Conservation (phyloP, 2,113 vertebrate species). For the Polyodon spathula region DNA sequence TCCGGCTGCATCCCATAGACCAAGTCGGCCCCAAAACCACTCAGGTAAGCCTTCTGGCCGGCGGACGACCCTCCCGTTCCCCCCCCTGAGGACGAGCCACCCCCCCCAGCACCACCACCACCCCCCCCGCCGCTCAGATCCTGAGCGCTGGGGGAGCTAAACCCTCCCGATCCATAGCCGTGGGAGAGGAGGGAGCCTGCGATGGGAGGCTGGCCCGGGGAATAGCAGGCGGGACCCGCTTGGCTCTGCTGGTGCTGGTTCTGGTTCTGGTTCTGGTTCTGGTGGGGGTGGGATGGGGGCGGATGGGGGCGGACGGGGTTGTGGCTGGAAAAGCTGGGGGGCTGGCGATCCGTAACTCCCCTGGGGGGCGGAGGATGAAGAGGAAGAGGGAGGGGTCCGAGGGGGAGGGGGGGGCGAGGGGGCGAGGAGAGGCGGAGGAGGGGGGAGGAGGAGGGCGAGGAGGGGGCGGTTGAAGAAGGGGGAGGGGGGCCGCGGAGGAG, state of each 20-base stretch:
- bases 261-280: conserved; percentile 46
- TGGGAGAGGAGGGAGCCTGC: conserved; percentile 54
- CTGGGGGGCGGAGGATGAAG: too few species aligned
- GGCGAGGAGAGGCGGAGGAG: conserved; percentile 41
- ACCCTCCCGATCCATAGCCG: conserved; percentile 61
- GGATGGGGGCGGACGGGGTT: conserved; percentile 48
- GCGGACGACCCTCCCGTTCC: conserved; percentile 51
- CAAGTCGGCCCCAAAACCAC: conserved; percentile 66
- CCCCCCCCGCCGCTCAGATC: conserved; percentile 52
- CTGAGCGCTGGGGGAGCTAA: conserved; percentile 69
- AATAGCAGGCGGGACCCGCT: conserved; percentile 58
- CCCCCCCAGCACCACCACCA: too few species aligned
- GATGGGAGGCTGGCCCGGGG: conserved; percentile 67
- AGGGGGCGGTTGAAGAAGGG: conserved; percentile 56
- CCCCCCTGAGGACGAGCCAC: conserved; percentile 47
- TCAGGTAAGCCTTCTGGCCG: conserved; percentile 55
- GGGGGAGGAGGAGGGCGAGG: conserved; percentile 36
- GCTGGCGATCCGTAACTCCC: too few species aligned
- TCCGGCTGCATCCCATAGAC: conserved; percentile 58
- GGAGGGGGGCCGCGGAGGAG: conserved; percentile 40
- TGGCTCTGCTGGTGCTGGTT: conserved; percentile 31
- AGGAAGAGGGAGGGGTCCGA: conserved; percentile 39
- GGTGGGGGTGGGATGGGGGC: conserved; percentile 46
- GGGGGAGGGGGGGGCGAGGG: conserved; percentile 30
- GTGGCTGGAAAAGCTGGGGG: too few species aligned